Evolutionary conservation across 2,113 vertebrate genomes (phyloP), one percentile per base, ranked within the genome.

Genomic region (Dryoscopus gambensis): DNA sequence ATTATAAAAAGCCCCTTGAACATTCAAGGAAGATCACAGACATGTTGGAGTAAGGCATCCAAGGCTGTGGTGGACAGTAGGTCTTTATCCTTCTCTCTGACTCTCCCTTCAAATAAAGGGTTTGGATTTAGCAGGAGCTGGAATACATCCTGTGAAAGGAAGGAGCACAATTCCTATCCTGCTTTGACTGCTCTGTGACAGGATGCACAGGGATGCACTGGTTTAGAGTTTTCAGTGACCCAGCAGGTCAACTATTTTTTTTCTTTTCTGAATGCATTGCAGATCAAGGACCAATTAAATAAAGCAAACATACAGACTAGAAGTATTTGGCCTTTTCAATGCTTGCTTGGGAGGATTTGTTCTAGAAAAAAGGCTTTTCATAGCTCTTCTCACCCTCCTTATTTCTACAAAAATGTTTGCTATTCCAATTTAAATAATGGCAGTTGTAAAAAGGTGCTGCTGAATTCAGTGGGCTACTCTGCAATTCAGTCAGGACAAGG

Each of bases 401-500:
- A 17, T 52, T 62, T 28, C 35, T 47, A 24, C 15, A 68, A n/a
- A 46, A 19, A 55, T 1, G 0, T 60, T 71, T 83, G 30, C 47
- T 63, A 52, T 50, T 85, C 56, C 64, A 44, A 3, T 69, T 76
- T 79, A 76, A 91, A 73, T 44, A 89, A 55, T 35, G 44, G 79
- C 37, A 75, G 24, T 67, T 56, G 20, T 35, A 56, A 63, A 56
- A 63, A 68, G 60, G 11, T 22, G 47, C 68, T 47, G 82, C 79
- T 84, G 92, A 90, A 71, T 67, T 92, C 83, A 90, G 60, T 68
- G n/a, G 56, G 64, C 49, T 82, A 65, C 73, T 90, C 88, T 86
- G 79, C 64, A 93, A 59, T 92, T 96, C 83, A 92, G 85, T 96
- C 96, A 96, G 73, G 85, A 53, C 69, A 60, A 93, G 85, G 76